Base-by-base conservation (phyloP, 2,113 vertebrate species). In the Sinocyclocheilus rhinocerous region DNA sequence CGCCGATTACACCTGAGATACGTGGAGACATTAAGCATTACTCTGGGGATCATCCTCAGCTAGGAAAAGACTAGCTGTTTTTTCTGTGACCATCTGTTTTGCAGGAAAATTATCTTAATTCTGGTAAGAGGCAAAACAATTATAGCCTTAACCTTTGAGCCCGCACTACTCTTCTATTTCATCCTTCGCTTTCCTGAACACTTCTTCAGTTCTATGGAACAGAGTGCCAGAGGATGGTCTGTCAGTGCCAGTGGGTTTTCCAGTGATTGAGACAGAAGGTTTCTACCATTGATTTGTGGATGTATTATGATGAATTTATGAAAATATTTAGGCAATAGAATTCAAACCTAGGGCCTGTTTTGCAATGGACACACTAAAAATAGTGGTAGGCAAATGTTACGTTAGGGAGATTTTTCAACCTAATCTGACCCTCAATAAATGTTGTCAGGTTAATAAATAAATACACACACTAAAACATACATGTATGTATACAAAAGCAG, bases 81-180 rank as follows among this genome's bases (percentile, higher is more conserved):
- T 93, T 94, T 94, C 93, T 91, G 92, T 90, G 92, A 94, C 95
- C 95, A 96, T 97, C 96, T 97, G 95, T 93, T 93, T 95, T 83
- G 92, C 87, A 87, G 83, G 90, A 94, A 96, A 95, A 92, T 91
- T 73, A 92, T 90, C 84, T 86, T 91, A 92, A 92, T 83, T 89
- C 73, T 90, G 92, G 88, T 91, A 88, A 92, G 90, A 91, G 90
- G 86, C 86, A 92, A 94, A 94, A 93, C 92, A 91, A 93, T 93
- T 91, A 93, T 84, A 91, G 87, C 80, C 90, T 91, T 92, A 93
- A 93, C 92, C 91, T 92, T 77, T 88, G 81, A 81, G 86, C 79
- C 15, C 39, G 59, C 83, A 70, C 86, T 65, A 50, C 63, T 87
- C 69, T 89, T 83, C 75, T 33, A n/a, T 76, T 78, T 76, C 29